Evolutionary conservation across 2,797 vertebrate genomes (phyloP), one percentile per base, ranked within the genome.

Genomic region (Coendou prehensilis): DNA sequence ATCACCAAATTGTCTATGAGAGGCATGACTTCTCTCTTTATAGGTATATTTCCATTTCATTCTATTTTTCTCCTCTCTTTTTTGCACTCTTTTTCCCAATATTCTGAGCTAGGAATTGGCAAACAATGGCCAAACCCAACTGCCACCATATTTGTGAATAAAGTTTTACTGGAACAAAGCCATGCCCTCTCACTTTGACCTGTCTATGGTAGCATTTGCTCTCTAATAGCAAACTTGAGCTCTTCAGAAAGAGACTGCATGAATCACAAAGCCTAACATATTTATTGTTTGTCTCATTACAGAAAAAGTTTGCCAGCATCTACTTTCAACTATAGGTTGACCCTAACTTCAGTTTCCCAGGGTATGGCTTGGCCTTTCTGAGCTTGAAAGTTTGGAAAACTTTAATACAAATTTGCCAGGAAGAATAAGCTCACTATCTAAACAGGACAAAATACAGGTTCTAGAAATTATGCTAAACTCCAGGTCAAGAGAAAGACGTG

Each of bases 401-500:
- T 11, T 80, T 90, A 67, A 76, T 45, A 80, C 90, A 86, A 96
- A 63, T 23, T 41, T 88, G 6, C 50, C 85, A 69, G 2, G 67
- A 47, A 94, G 41, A 94, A 88, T 76, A 63, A 45, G 28, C 11
- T 89, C 33, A 69, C 17, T 63, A 63, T 33, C 50, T 71, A 50
- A 86, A 83, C 0, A 84, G n/a, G 73, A 45, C 1, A 61, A 30
- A 91, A 89, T 67, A 67, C 20, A 33, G 9, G 47, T 59, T 87
- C 63, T 71, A 86, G 17, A 97, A 95, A 87, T 59, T 90, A 52
- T 61, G 17, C 28, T 79, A 69, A 96, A 71, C 15, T 26, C 64
- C 81, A 52, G 9, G n/a, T 96, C 59, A 93, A 95, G 30, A 76
- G 50, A 7, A 80, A 41, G 37, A 41, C 2, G 0, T 18, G 41